Percentiles rank a stretch among this genome's conserved stretches.
These are phyloP conservation scores for Poecilus cupreus DNA, from an alignment of 2,888 invertebrate species.

Conservation along the genomic window DNA sequence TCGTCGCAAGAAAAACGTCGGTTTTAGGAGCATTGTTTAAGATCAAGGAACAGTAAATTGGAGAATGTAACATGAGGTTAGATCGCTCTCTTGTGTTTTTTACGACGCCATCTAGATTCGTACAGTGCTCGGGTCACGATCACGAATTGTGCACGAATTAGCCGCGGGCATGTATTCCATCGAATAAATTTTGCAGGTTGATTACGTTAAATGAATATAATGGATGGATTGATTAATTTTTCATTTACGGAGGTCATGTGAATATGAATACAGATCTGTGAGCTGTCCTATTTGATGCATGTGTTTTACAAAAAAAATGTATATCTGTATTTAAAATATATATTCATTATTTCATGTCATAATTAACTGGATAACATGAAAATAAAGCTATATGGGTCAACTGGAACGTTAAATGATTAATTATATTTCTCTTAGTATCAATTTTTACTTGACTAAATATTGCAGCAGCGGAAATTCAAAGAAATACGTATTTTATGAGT, in stretches of 20 bases:
- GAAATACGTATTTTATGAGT: not conserved
- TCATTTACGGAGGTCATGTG: constrained; percentile 30
- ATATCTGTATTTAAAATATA: not conserved
- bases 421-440: no score
- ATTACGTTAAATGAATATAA: constrained; percentile 47
- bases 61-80: constrained; percentile 1
- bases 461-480: not conserved
- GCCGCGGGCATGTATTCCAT: constrained; percentile 28
- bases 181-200: constrained; percentile 39
- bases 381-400: not conserved
- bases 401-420: not conserved
- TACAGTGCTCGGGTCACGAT: constrained; percentile 32
- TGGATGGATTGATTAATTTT: constrained; percentile 46
- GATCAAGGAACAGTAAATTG: constrained; percentile 2
- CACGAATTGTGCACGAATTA: not conserved
- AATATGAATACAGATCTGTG: not conserved
- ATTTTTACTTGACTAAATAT: no score
- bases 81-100: constrained; percentile 31
- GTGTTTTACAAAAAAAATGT: constrained; percentile 18
- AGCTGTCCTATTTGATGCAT: constrained; percentile 20
- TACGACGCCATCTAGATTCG: constrained; percentile 24
- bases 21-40: constrained; percentile 20
- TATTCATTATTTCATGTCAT: constrained; percentile 13
- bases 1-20: not conserved
- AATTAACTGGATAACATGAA: not conserved